Evolutionary conservation across 2,888 invertebrate genomes (phyloP), one percentile per base, ranked within the genome.

Genomic region (Plebejus melissa): DNA sequence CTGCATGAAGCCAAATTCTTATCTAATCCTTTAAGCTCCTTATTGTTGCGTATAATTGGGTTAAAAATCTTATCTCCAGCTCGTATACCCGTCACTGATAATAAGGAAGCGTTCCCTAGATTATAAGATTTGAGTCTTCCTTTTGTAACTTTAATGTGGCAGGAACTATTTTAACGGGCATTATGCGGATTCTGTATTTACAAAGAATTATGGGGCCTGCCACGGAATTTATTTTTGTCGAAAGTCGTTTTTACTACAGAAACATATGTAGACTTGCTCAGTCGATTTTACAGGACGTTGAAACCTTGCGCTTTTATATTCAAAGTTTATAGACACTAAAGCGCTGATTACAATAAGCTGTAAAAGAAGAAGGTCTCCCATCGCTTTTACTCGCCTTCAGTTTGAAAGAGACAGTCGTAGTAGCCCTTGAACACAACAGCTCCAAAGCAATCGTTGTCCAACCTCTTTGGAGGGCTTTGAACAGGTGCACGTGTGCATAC

Each of bases 401-500:
- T 74, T 77, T 78, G 79, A 81, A 80, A 81, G 65, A 78, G 77
- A 77, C 77, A 76, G 79, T 57, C 72, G 77, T n/a, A 76, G 75
- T 76, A 78, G 77, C 78, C 81, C 79, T 80, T 83, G 79, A 80
- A 81, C 79, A 79, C 80, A 81, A 78, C 22, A 22, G 0, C 79
- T 76, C 77, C 79, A 77, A 79, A 78, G 78, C 80, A 80, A 77
- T 80, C 79, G 80, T 32, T 82, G 82, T 78, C 74, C 72, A 74
- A 81, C 78, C 82, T 85, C 83, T 84, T 82, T 83, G 86, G 87
- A 87, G 84, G 83, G 82, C 89, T 90, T 91, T 90, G 87, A 86
- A 88, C 90, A 92, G 92, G 91, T 92, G 92, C 89, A 86, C 84
- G 85, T 87, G 85, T 86, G 87, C 83, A 86, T 86, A 84, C 83